Evolutionary conservation across 2,888 invertebrate species (phyloP).

Genomic region (Morpho deidamia): DNA sequence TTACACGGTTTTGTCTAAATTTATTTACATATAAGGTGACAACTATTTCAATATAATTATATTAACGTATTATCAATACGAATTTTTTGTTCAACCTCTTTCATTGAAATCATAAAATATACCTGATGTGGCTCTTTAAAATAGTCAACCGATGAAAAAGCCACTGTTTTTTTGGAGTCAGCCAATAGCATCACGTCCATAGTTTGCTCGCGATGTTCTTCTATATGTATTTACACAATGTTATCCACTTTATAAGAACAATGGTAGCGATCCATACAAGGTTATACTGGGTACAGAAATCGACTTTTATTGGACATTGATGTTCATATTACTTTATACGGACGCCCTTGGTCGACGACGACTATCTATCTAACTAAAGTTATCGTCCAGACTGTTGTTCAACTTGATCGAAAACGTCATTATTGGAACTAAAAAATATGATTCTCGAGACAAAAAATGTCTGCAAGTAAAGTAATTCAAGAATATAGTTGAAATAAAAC

Average conservation of each 20-base stretch:
- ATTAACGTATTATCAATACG: slow-evolving; percentile 3
- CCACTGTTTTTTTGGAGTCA: background rate
- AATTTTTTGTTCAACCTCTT: slow-evolving; percentile 1
- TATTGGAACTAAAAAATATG: too few relatives aligned
- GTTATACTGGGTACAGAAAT: slow-evolving; percentile 30
- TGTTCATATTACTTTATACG: slow-evolving; percentile 25
- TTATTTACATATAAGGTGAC: slow-evolving; percentile 7
- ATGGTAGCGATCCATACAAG: slow-evolving; percentile 33
- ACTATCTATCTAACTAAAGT: slow-evolving; percentile 5
- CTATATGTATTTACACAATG: slow-evolving; percentile 32
- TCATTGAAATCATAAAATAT: slow-evolving; percentile 2
- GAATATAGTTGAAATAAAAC: too few relatives aligned
- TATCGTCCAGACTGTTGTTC: slow-evolving; percentile 11
- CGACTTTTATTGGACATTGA: slow-evolving; percentile 28
- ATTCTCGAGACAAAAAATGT: too few relatives aligned
- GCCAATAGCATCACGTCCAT: slow-evolving; percentile 21
- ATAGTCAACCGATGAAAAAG: background rate
- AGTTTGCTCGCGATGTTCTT: slow-evolving; percentile 33
- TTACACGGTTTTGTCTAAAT: slow-evolving; percentile 18
- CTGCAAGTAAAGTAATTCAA: too few relatives aligned
- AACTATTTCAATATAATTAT: slow-evolving; percentile 3
- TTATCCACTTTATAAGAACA: slow-evolving; percentile 33
- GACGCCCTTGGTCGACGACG: slow-evolving; percentile 21
- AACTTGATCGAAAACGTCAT: background rate
- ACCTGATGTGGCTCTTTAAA: background rate